phyloP scores from a whole-genome alignment of 2,113 vertebrate species.

The Strix aluco region DNA sequence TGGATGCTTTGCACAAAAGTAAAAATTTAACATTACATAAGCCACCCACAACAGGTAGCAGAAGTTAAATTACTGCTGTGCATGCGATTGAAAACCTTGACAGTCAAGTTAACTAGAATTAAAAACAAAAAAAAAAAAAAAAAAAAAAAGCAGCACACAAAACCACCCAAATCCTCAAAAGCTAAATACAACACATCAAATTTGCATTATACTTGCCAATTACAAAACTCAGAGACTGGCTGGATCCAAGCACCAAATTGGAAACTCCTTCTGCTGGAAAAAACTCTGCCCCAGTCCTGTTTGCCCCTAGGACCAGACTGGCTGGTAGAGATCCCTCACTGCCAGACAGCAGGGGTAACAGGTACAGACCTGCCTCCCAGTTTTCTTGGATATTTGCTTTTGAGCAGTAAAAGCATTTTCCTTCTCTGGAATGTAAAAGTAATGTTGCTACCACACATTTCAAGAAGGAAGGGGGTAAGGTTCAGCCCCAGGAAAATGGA shows the following conservation, averaged over 20 bases:
- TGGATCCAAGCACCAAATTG: not conserved
- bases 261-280: not conserved
- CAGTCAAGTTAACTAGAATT: conserved; percentile 27
- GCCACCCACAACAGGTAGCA: conserved; percentile 59
- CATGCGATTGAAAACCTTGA: conserved; percentile 29
- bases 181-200: not conserved
- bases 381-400: not conserved
- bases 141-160: not conserved
- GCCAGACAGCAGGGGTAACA: not conserved
- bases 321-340: not conserved
- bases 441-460: not conserved
- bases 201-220: not conserved
- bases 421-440: not conserved
- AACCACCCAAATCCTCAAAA: not conserved
- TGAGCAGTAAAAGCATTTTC: not conserved
- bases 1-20: not conserved
- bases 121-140: not conserved
- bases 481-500: not conserved
- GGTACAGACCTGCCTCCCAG: not conserved
- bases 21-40: conserved; percentile 42
- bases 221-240: not conserved
- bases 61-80: conserved; percentile 37
- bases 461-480: not conserved
- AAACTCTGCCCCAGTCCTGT: not conserved
- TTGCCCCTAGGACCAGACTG: not conserved